Conservation (phyloP, 2,113 vertebrate species). For the Phaethon lepturus region DNA sequence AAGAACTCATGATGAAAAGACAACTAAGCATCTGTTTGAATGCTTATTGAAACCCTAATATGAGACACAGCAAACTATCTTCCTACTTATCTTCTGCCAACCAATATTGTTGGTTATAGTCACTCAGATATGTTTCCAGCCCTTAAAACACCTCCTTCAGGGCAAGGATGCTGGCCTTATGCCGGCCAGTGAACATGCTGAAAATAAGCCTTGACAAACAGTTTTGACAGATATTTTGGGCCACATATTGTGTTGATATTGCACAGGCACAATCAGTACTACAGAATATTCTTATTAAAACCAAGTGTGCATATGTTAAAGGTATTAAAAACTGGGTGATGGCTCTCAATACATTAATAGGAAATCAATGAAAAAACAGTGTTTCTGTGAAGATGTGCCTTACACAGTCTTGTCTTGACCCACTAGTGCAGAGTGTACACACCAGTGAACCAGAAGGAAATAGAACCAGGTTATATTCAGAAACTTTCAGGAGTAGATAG, state of each 20-base stretch:
- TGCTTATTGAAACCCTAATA: not conserved
- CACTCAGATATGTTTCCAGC: not conserved
- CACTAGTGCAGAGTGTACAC: not conserved
- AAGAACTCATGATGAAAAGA: not conserved
- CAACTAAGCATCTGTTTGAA: not conserved
- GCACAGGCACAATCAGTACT: not conserved
- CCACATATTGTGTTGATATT: not conserved
- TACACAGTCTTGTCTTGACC: not conserved
- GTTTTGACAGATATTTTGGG: constrained; percentile 9
- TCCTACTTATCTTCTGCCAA: not conserved
- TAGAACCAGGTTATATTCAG: not conserved
- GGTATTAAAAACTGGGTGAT: not conserved
- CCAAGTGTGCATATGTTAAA: not conserved
- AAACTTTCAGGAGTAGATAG: not conserved
- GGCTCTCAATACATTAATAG: not conserved
- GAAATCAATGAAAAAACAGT: not conserved
- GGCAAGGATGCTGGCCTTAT: not conserved
- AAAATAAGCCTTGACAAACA: constrained; percentile 8
- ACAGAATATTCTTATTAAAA: constrained; percentile 21
- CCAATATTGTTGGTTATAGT: not conserved
- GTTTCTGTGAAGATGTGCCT: constrained; percentile 3
- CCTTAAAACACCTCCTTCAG: not conserved
- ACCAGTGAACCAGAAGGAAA: not conserved
- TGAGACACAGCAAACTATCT: not conserved
- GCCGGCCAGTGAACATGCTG: not conserved